These are phyloP conservation scores for Pissodes strobi DNA, from an alignment of 1,140 invertebrate genomes.

Conservation along the genomic window DNA sequence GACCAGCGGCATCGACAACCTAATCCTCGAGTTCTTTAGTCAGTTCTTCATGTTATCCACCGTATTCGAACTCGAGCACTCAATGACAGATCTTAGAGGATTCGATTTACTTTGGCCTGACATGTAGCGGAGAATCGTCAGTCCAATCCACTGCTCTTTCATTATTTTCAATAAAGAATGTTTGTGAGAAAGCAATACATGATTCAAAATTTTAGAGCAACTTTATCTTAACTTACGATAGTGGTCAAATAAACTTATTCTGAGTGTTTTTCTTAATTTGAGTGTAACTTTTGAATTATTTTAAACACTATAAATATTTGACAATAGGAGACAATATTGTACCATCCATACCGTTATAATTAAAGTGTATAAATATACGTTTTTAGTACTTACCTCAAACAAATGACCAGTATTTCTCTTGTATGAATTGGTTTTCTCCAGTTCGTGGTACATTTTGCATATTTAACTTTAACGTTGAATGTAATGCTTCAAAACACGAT, in stretches of 20 bases:
- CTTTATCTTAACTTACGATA: not conserved
- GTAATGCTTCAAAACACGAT: not conserved
- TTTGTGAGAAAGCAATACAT: not conserved
- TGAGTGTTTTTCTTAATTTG: not conserved
- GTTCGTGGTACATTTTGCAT: not conserved
- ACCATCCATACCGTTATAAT: too few relatives aligned
- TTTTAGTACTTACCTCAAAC: slow-evolving; percentile 4
- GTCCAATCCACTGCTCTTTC: not conserved
- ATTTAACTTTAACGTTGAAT: not conserved
- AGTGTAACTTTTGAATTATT: not conserved
- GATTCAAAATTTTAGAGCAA: not conserved
- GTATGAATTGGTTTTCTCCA: slow-evolving; percentile 1
- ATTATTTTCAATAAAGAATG: not conserved
- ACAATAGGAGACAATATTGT: too few relatives aligned
- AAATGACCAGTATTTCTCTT: slow-evolving; percentile 4
- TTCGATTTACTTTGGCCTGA: not conserved
- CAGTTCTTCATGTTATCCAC: not conserved
- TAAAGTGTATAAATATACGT: too few relatives aligned
- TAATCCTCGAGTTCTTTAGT: not conserved
- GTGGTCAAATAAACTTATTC: too few relatives aligned
- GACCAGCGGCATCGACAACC: not conserved
- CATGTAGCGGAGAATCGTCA: not conserved
- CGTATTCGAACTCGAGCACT: not conserved
- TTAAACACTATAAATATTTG: not conserved
- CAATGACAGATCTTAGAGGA: not conserved